These are phyloP conservation scores for Alfaro cultratus DNA, from an alignment of 2,797 vertebrate species.

Conservation along the genomic window DNA sequence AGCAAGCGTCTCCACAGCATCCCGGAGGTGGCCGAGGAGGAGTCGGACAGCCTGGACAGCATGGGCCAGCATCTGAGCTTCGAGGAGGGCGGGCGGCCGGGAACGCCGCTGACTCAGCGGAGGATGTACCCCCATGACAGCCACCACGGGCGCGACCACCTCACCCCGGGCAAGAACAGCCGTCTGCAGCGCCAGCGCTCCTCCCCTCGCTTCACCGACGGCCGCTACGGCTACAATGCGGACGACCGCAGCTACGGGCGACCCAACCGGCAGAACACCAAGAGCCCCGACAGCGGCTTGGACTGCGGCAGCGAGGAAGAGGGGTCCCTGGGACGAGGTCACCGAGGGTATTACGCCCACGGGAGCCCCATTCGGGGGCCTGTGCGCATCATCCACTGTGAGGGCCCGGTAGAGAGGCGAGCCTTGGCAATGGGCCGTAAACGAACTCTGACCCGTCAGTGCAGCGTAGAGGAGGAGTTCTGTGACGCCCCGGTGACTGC, in stretches of 20 bases:
- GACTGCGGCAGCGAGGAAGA: constrained; percentile 97
- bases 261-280: constrained; percentile 82
- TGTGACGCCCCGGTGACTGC: constrained; percentile 72
- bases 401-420: constrained; percentile 81
- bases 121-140: constrained; percentile 73
- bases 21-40: constrained; percentile 96
- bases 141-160: constrained; percentile 60
- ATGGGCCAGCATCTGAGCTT: constrained; percentile 77
- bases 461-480: constrained; percentile 92
- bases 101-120: constrained; percentile 68
- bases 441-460: constrained; percentile 90
- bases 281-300: constrained; percentile 94
- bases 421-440: constrained; percentile 87
- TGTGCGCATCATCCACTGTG: constrained; percentile 81
- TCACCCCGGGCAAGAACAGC: constrained; percentile 65
- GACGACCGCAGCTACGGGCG: constrained; percentile 79
- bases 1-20: constrained; percentile 96
- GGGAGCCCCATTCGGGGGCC: constrained; percentile 72
- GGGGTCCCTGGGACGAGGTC: constrained; percentile 77
- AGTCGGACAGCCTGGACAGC: constrained; percentile 79
- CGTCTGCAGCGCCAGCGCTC: constrained; percentile 80
- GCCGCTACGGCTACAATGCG: constrained; percentile 69
- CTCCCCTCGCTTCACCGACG: constrained; percentile 78
- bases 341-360: constrained; percentile 72
- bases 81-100: constrained; percentile 70